phyloP scores from a whole-genome alignment of 2,888 invertebrate genomes.

The Sphaerophoria rueppellii region DNA sequence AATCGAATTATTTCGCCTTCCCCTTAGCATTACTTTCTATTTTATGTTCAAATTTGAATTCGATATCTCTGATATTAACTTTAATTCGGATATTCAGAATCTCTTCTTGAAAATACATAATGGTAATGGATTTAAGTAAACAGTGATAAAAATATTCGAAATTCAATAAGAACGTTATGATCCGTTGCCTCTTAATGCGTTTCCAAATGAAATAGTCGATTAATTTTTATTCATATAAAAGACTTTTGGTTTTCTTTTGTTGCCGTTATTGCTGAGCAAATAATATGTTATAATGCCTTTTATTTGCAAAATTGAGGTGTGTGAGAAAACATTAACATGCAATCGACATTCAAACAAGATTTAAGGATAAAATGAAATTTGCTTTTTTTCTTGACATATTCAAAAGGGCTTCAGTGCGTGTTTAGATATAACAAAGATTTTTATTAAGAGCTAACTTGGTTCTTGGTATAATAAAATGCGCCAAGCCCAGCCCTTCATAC shows the following conservation, averaged over 20 bases:
- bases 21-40: too few relatives aligned
- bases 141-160: not conserved
- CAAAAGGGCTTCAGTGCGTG: slow-evolving; percentile 14
- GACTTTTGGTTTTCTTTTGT: not conserved
- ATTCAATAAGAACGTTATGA: not conserved
- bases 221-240: slow-evolving; percentile 13
- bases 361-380: not conserved
- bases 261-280: not conserved
- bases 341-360: slow-evolving; percentile 7
- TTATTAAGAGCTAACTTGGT: slow-evolving; percentile 1
- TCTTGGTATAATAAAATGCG: not conserved
- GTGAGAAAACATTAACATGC: slow-evolving; percentile 14
- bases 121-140: not conserved
- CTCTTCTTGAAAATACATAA: not conserved
- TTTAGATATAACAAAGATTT: slow-evolving; percentile 15
- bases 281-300: slow-evolving; percentile 2
- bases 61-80: not conserved
- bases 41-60: too few relatives aligned
- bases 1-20: too few relatives aligned
- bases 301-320: not conserved
- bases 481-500: not conserved
- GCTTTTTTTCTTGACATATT: not conserved
- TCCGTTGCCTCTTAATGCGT: slow-evolving; percentile 12
- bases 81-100: not conserved
- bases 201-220: slow-evolving; percentile 21